Evolutionary conservation across 2,113 vertebrate genomes (phyloP), one percentile per base, ranked within the genome.

Genomic region (Lagopus muta): DNA sequence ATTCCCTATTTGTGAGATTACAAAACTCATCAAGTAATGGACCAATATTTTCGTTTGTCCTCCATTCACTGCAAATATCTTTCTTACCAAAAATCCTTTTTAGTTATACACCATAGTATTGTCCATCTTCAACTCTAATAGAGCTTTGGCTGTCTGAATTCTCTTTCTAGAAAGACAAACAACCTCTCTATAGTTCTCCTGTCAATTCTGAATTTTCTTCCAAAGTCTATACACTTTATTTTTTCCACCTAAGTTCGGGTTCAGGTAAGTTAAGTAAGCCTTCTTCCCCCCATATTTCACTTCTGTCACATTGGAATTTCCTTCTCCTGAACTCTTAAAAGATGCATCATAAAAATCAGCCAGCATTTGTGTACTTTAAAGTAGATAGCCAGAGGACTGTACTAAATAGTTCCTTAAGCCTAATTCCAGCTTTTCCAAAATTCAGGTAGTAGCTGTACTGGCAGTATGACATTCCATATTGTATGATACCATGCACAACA

Each of bases 401-500:
- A 58, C 32, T n/a, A n/a, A 11, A 17, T 58, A 58, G 32, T 13
- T 58, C 32, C 32, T 58, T n/a, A 58, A 58, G 57, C 16, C 57
- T n/a, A 24, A 24, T 48, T 11, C 48, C 48, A 24, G 32, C 30
- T 58, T n/a, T 58, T 20, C 32, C 57, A 58, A n/a, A 58, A n/a
- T 58, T n/a, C 32, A 20, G 57, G 17, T 57, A 57, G 18, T n/a
- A 58, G 57, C 32, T 58, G 19, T 58, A 58, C 32, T 20, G 11
- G 12, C 32, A 21, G 32, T 58, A n/a, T 34, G 52, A 54, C 25
- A 54, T 73, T 73, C 19, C 15, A 34, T 10, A 25, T 12, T 6
- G 11, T 43, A 21, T 20, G 42, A 32, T 0, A 0, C 32, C 22
- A n/a, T 16, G 8, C 28, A 34, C 17, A 36, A 21, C 16, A 74